phyloP scores from a whole-genome alignment of 2,888 invertebrate genomes.

The Thecocarcelia acutangulata region DNA sequence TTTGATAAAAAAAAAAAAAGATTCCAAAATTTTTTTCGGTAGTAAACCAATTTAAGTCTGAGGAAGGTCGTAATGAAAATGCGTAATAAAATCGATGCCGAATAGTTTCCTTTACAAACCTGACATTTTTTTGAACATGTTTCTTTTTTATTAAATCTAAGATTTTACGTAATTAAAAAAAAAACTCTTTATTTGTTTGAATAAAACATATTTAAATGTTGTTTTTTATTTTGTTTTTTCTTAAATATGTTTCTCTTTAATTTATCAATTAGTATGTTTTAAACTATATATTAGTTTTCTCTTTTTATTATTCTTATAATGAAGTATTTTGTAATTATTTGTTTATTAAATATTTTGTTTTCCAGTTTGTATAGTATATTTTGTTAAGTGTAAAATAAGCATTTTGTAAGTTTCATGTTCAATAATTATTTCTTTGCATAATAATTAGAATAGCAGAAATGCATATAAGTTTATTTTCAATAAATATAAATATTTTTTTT shows the following conservation, averaged over 20 bases:
- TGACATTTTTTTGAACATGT: no score
- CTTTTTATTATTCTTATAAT: constrained; percentile 27
- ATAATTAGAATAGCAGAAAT: constrained; percentile 55
- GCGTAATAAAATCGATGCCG: no score
- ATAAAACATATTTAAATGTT: not conserved
- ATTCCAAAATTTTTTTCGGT: no score
- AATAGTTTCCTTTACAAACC: no score
- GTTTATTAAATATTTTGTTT: constrained; percentile 33
- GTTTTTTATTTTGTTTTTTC: constrained; percentile 7
- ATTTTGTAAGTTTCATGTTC: constrained; percentile 29
- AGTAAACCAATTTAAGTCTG: no score
- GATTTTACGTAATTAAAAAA: no score
- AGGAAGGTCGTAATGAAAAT: no score
- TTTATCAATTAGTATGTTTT: constrained; percentile 34
- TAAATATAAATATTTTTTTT: constrained; percentile 48
- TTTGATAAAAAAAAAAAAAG: no score
- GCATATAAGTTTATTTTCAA: constrained; percentile 44
- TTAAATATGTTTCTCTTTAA: constrained; percentile 32
- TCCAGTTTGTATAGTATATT: constrained; percentile 4
- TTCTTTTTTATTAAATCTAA: no score
- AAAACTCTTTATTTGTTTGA: not conserved
- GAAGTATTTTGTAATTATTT: constrained; percentile 54
- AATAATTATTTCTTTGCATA: constrained; percentile 47
- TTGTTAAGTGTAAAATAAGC: constrained; percentile 59
- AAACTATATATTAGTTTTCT: constrained; percentile 23